Evolutionary conservation across 1,140 invertebrate species (phyloP).

Genomic region (Geopemphigus sp.): DNA sequence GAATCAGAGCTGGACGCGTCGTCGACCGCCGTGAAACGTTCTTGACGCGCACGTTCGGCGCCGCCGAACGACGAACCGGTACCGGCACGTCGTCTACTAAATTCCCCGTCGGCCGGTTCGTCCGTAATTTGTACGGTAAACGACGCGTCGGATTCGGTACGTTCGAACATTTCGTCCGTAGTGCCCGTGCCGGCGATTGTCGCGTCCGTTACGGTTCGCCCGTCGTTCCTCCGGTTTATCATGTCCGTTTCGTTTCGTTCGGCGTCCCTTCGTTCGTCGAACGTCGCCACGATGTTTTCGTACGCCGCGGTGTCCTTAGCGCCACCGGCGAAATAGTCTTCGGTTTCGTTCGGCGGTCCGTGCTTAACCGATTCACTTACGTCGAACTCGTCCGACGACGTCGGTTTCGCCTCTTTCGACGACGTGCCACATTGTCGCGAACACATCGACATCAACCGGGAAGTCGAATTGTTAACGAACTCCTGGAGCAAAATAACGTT

Average conservation of each 20-base stretch:
- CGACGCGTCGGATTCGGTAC: neutral
- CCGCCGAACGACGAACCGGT: neutral
- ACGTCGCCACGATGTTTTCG: neutral
- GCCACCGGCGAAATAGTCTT: neutral
- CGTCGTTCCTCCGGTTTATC: neutral
- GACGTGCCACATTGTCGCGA: too few relatives aligned
- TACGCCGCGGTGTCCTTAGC: neutral
- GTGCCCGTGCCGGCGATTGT: too few relatives aligned
- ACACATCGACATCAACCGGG: neutral
- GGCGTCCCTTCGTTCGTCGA: too few relatives aligned
- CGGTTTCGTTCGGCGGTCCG: neutral
- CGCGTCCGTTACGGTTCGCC: neutral
- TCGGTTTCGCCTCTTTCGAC: neutral
- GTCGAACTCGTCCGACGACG: too few relatives aligned
- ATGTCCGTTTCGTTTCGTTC: neutral
- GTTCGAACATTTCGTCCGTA: neutral
- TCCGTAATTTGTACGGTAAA: neutral
- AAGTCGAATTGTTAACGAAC: neutral
- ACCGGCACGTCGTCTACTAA: neutral
- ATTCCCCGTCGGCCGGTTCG: neutral
- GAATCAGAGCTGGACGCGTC: neutral
- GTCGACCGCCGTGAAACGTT: neutral
- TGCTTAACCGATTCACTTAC: neutral
- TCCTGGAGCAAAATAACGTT: neutral
- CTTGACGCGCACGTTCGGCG: neutral